Base-by-base conservation (phyloP, 2,113 vertebrate genomes). In the Donacobius atricapilla region DNA sequence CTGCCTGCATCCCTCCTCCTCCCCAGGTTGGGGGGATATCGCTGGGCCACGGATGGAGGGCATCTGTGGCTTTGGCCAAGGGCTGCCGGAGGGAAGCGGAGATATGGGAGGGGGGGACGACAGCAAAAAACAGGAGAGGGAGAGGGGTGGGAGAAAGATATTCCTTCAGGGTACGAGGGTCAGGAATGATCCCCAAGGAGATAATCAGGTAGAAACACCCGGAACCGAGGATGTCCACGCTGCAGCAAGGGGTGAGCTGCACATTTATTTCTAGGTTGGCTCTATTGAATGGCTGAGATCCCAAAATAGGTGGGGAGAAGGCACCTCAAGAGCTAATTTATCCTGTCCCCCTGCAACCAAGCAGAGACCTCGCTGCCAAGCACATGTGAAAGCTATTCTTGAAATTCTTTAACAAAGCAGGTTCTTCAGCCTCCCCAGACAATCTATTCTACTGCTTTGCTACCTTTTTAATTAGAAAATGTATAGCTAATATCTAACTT, bases 401-500 rank as follows among this genome's bases (percentile, higher is more conserved):
- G 89, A 96, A 93, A 94, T 79, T 45, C 91, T 94, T 81, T 93
- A 93, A 96, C 93, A 89, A 97, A 95, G 94, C 89, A 87, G 83
- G 64, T 93, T 94, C 94, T 95, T 92, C 93, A 73, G 51, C 73
- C 91, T 93, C 96, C 95, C 94, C 45, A 86, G 96, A 93, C 72
- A 6, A 83, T 89, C 96, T 31, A 91, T 96, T 93, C 95, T 93
- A 39, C 83, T 81, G 93, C 95, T 82, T 80, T 3, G 9, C 96
- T 96, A 44, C 84, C 92, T 88, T 94, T 95, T 95, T 96, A 96
- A 97, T 97, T 97, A 97, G 95, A 87, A 96, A 96, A 95, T 68
- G 95, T 95, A 94, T 91, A 82, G 93, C 87, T 94, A 96, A 96
- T 97, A 94, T 92, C 96, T 94, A 89, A 92, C 96, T 94, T 96